A percentile compares a stretch with the other conserved stretches of the same genome.
phyloP scores from a whole-genome alignment of 1,140 invertebrate species.

The Drosophila mauritiana region DNA sequence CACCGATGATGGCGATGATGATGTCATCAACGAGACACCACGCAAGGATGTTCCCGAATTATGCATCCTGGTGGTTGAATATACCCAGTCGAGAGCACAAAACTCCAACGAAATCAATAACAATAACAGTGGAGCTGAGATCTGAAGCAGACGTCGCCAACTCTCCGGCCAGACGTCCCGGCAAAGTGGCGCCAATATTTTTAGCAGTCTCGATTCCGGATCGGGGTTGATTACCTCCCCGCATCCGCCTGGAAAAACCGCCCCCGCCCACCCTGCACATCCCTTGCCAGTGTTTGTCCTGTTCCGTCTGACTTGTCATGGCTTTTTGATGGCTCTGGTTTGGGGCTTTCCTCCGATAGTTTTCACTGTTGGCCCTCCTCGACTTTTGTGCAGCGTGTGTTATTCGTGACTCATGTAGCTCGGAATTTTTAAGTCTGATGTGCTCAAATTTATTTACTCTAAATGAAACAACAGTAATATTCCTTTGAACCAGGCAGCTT shows the following conservation, averaged over 20 bases:
- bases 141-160: constrained; percentile 57
- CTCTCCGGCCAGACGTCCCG: constrained; percentile 55
- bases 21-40: constrained; percentile 55
- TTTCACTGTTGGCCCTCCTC: constrained; percentile 21
- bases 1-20: constrained; percentile 29
- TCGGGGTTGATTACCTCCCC: constrained; percentile 45
- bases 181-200: constrained; percentile 65
- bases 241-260: constrained; percentile 5
- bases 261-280: not conserved
- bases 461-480: constrained; percentile 6
- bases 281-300: constrained; percentile 25
- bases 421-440: constrained; percentile 3
- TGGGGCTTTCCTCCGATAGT: constrained; percentile 37
- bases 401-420: constrained; percentile 23
- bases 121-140: constrained; percentile 62
- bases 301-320: constrained; percentile 51
- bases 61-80: constrained; percentile 55
- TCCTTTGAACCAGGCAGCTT: constrained; percentile 13
- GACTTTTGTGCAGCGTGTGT: constrained; percentile 27
- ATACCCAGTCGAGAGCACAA: constrained; percentile 16
- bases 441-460: constrained; percentile 4
- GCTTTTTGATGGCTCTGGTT: constrained; percentile 33
- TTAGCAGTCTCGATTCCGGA: constrained; percentile 50
- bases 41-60: constrained; percentile 56
- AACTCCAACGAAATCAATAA: constrained; percentile 55